Conservation (phyloP, 2,797 vertebrate genomes). For the Setipinna tenuifilis region DNA sequence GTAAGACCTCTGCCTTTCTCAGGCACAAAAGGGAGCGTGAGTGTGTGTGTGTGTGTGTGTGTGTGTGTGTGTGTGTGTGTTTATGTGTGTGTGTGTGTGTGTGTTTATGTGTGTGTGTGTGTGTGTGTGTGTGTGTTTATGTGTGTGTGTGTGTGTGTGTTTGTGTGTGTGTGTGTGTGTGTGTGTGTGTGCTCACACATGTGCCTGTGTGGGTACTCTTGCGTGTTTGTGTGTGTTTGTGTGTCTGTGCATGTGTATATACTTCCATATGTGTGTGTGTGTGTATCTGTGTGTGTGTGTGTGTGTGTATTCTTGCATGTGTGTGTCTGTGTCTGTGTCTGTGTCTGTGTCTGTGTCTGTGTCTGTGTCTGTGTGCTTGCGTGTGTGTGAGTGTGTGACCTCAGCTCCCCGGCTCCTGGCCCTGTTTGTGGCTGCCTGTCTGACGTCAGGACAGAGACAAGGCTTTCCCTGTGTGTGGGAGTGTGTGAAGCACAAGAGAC, state of each 20-base stretch:
- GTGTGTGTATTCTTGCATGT: neutral
- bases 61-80: too few species aligned
- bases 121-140: conserved; percentile 38
- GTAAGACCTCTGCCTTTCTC: neutral
- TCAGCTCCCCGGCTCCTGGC: neutral
- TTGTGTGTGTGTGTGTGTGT: too few species aligned
- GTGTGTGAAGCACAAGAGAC: conserved; percentile 48
- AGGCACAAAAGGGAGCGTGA: conserved; percentile 48
- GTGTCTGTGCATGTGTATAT: too few species aligned
- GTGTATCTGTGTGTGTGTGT: neutral
- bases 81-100: conserved; percentile 38
- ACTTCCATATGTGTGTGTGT: conserved; percentile 49
- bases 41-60: too few species aligned
- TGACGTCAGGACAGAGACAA: conserved; percentile 16
- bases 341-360: neutral
- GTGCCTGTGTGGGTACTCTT: neutral
- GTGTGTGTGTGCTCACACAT: too few species aligned
- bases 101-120: too few species aligned
- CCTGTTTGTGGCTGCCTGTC: neutral
- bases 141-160: too few species aligned
- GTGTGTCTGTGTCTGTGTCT: neutral
- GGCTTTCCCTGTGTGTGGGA: neutral
- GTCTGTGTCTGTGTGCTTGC: conserved; percentile 47
- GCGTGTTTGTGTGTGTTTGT: conserved; percentile 30
- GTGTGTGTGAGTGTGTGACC: conserved; percentile 31